A percentile compares a stretch with the other conserved stretches of the same genome.
Conservation (phyloP, 2,888 invertebrate species). For the Linhomoeus sp. region DNA sequence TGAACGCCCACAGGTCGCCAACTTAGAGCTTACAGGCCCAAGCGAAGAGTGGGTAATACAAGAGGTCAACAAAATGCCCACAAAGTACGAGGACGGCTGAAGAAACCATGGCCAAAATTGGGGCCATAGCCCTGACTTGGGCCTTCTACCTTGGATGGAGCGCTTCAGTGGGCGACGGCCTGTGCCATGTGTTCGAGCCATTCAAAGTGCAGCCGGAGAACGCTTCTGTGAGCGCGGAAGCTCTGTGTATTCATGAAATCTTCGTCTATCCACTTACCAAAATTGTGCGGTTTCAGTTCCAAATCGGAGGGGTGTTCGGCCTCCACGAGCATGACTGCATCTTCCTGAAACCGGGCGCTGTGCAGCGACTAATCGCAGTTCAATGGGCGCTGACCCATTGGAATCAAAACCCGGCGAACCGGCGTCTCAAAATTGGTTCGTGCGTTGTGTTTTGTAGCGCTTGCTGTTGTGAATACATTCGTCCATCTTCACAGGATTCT, state of each 20-base stretch:
- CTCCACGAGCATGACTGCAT: slow-evolving; percentile 21
- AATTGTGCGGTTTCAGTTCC: slow-evolving; percentile 1
- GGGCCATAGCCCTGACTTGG: too few species aligned
- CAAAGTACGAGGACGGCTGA: too few species aligned
- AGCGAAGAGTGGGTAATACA: too few species aligned
- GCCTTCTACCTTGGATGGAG: too few species aligned
- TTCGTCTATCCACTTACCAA: background rate
- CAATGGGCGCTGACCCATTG: slow-evolving; percentile 27
- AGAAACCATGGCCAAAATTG: too few species aligned
- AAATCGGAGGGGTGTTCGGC: slow-evolving; percentile 3
- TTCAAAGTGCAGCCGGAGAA: slow-evolving; percentile 3
- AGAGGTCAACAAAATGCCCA: too few species aligned
- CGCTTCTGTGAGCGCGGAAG: background rate
- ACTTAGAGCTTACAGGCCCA: too few species aligned
- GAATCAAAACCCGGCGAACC: slow-evolving; percentile 20
- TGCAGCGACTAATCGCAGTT: slow-evolving; percentile 25
- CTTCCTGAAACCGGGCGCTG: slow-evolving; percentile 16
- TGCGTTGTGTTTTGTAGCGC: background rate
- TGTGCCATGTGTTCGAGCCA: slow-evolving; percentile 4
- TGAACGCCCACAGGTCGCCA: too few species aligned
- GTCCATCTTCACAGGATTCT: too few species aligned
- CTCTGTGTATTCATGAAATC: background rate
- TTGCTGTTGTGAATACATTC: too few species aligned
- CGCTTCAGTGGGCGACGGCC: too few species aligned
- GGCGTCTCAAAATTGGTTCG: slow-evolving; percentile 1